A percentile compares a stretch with the other conserved stretches of the same genome.
Evolutionary conservation across 2,888 invertebrate species (phyloP).

Genomic region (Acronicta alni): DNA sequence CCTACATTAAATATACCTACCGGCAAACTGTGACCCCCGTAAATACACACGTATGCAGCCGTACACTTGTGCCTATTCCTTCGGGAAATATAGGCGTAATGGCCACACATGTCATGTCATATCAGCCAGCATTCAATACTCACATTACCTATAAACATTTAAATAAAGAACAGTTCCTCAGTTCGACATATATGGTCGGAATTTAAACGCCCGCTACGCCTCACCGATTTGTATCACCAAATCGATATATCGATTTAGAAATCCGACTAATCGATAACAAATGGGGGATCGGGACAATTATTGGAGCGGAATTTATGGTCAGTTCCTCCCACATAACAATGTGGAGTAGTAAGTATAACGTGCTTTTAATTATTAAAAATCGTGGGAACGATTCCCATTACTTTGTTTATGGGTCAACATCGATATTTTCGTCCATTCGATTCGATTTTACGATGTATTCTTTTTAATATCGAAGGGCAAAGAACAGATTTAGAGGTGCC

Average conservation of each 20-base stretch:
- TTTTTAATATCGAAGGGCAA: constrained; percentile 36
- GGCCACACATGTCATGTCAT: no score
- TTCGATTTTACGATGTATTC: constrained; percentile 43
- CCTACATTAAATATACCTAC: no score
- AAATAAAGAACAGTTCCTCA: constrained; percentile 27
- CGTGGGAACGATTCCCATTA: constrained; percentile 67
- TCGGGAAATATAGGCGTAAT: no score
- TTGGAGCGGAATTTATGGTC: constrained; percentile 72
- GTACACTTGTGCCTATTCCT: no score
- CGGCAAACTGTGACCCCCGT: no score
- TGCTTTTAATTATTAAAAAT: constrained; percentile 63
- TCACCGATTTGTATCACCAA: constrained; percentile 45
- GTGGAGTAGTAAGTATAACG: constrained; percentile 51
- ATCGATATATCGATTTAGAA: constrained; percentile 59
- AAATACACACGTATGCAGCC: no score
- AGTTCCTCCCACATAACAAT: constrained; percentile 68
- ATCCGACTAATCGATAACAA: constrained; percentile 64
- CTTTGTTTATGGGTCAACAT: constrained; percentile 56
- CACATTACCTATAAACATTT: constrained; percentile 26
- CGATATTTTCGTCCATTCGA: constrained; percentile 39
- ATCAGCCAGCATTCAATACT: no score
- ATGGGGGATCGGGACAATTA: constrained; percentile 57
- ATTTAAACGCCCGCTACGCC: constrained; percentile 45
- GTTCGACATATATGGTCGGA: constrained; percentile 24
- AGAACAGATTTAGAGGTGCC: constrained; percentile 44